Evolutionary conservation across 2,888 invertebrate species (phyloP), one percentile per base, ranked within the genome.

Genomic region (Leucozona laternaria): DNA sequence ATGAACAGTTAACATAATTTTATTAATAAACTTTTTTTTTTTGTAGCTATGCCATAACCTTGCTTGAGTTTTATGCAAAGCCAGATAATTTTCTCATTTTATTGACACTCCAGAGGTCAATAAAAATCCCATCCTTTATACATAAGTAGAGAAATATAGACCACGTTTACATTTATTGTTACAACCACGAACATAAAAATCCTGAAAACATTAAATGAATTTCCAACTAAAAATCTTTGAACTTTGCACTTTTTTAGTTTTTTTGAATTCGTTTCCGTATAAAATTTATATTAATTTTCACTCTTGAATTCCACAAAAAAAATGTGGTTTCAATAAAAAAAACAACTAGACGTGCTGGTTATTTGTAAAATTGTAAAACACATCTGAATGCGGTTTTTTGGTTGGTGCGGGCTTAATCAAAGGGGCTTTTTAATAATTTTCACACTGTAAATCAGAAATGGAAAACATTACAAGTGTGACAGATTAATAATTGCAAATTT

Each of bases 1-100:
- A n/a, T n/a, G n/a, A n/a, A n/a, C n/a, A n/a, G n/a, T n/a, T n/a
- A n/a, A n/a, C n/a, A n/a, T n/a, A n/a, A n/a, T n/a, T n/a, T 28
- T 37, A 20, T 58, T 34, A 28, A 34, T 34, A 20, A 17, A 20
- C 15, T n/a, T 34, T 20, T n/a, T 17, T 25, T 11, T 55, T 0
- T 53, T 1, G 28, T 22, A 17, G 13, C n/a, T 11, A 31, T 31
- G 2, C 5, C 28, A 55, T 28, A 55, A 25, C 8, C 11, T 3
- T 17, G n/a, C 20, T 7, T 58, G 34, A 17, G 10, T 31, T 57
- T 34, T 34, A 34, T 58, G 20, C 34, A 58, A 58, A 58, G 13
- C 31, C 57, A 58, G 34, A 34, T 58, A 58, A 20, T 58, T 31
- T 58, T 17, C 57, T 31, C 34, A 58, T 58, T 58, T 58, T 58